Base-by-base conservation (phyloP, 2,113 vertebrate genomes). In the Hymenochirus boettgeri region DNA sequence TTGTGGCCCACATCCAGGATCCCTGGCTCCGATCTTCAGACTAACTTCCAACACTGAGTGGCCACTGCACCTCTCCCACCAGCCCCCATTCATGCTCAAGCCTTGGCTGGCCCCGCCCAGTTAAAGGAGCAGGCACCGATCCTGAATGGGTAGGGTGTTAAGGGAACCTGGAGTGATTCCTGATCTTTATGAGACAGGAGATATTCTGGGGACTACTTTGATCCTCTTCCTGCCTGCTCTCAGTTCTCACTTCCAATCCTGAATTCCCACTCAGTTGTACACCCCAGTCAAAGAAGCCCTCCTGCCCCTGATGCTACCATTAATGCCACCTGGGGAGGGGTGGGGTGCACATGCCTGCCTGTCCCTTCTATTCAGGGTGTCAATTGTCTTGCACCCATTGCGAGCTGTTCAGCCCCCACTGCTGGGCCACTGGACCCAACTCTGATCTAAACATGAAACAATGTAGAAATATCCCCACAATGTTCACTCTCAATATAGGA, bases 81-180 rank as follows among this genome's bases (percentile, higher is more conserved):
- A 22, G n/a, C 24, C 54, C n/a, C 57, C 62, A 47, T 26, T 55
- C 54, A 56, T 35, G 24, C 33, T 17, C 58, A 27, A 12, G 8
- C 17, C 39, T n/a, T n/a, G n/a, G 1, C 27, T 35, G 25, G 22
- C 15, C 56, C 19, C 35, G 35, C 56, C 56, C 31, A n/a, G 5
- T 65, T 65, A 65, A 56, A 65, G 53, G 42, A n/a, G 5, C 62
- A 46, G 62, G 22, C 52, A 47, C 7, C 47, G 37, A 46, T 46
- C 42, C 23, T 19, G 18, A 3, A 12, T 22, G 21, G 19, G 13
- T 18, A 21, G 10, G 18, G 21, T 1, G n/a, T n/a, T n/a, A 21
- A 48, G 13, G n/a, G 31, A 33, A 7, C 33, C 15, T 9, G 1
- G 10, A 21, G 4, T 18, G 2, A 11, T 5, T 48, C 46, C 11